Evolutionary conservation across 2,888 invertebrate species (phyloP).

Genomic region (Orthonychiurus folsomi): DNA sequence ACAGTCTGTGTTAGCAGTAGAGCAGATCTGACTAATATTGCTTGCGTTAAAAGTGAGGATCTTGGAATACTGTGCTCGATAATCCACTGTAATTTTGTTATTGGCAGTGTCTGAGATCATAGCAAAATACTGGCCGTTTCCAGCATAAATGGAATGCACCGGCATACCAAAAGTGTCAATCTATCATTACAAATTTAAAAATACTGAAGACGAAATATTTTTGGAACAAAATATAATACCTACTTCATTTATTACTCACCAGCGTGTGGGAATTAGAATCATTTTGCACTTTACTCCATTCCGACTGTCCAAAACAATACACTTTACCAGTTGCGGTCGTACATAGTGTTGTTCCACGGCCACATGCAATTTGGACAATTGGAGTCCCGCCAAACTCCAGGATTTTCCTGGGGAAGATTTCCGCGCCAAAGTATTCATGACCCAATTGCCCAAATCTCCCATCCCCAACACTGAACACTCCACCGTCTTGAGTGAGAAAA

Average conservation of each 20-base stretch:
- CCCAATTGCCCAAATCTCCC: conserved; percentile 87
- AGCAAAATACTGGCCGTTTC: conserved; percentile 80
- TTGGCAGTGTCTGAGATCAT: conserved; percentile 49
- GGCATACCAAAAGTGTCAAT: no score
- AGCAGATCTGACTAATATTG: neutral
- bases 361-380: conserved; percentile 76
- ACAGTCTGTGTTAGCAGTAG: no score
- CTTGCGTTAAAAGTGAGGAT: neutral
- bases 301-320: neutral
- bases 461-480: conserved; percentile 84
- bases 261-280: no score
- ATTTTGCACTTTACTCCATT: no score
- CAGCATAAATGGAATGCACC: conserved; percentile 54
- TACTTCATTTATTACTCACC: no score
- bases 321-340: neutral
- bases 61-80: neutral
- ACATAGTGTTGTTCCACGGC: conserved; percentile 41
- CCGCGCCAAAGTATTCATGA: conserved; percentile 67
- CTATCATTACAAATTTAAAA: no score
- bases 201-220: no score
- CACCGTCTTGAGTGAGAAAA: conserved; percentile 83
- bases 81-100: neutral
- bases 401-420: conserved; percentile 77
- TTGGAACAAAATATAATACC: no score
- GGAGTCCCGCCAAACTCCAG: conserved; percentile 72